Base-by-base conservation (phyloP, 2,797 vertebrate genomes). In the Hippopotamyrus pictus region DNA sequence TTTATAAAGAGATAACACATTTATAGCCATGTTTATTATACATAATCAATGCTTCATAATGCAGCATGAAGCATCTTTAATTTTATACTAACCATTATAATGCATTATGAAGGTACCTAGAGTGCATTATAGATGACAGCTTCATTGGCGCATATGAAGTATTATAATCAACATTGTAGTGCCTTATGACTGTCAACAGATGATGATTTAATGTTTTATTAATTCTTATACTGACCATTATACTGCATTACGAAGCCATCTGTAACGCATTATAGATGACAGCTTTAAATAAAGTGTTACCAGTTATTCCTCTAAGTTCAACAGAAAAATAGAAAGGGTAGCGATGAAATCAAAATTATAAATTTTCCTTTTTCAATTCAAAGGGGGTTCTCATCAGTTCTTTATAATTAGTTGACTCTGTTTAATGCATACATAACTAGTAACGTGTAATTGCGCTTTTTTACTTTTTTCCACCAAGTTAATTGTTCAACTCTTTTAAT, bases 341-440 rank as follows among this genome's bases (percentile, higher is more conserved):
- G 92, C 91, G 93, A 93, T 95, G 95, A 95, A 91, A 94, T 93
- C 94, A 94, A 92, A 94, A 94, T 29, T 1, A 17, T 86, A 33
- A 7, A 37, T 50, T 86, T 48, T 33, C 29, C 84, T 51, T 19
- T n/a, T 51, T 37, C 17, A 44, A 9, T 54, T 59, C 85, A 33
- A 51, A 22, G 53, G 12, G 53, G 37, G 12, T 19, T 25, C 17
- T 87, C 85, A 87, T 87, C 33, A 1, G 53, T 17, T 87, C 33
- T 41, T 14, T 57, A 59, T 37, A 57, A 87, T 59, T 59, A 87
- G 14, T 87, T 87, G 17, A 87, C 85, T 19, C 2, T 57, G 29
- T 37, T 87, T 87, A 57, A 87, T 87, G 17, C 33, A 57, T 87
- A 59, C 53, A 57, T 87, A 87, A 87, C 57, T 41, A 57, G 85